Evolutionary conservation across 2,113 vertebrate species (phyloP), one percentile per base, ranked within the genome.

Genomic region (Ageneiosus marmoratus): DNA sequence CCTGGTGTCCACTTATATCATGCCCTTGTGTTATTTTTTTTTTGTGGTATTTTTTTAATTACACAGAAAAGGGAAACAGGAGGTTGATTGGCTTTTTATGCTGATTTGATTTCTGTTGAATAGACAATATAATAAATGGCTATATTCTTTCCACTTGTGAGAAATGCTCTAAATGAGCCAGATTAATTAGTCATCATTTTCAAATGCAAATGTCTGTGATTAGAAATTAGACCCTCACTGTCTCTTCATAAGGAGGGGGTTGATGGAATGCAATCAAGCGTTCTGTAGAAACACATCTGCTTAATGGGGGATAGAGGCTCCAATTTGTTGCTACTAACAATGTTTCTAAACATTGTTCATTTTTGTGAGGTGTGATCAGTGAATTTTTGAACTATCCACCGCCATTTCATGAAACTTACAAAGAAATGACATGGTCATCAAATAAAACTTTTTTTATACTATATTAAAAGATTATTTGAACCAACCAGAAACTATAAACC

Each of bases 111-210:
- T 72, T 56, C 51, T 77, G 75, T 86, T 76, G 67, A 67, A 48
- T 50, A 86, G 69, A 84, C 53, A 55, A 76, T 80, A 77, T 81
- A 80, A 83, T 80, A 86, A 74, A 86, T 75, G 29, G 69, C 67
- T 79, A 79, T 79, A 79, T 84, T 84, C 75, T 72, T 82, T 32
- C 60, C 46, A 69, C 51, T 82, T 78, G 56, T 65, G 51, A 79
- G 67, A 87, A 88, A 81, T 79, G 2, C 74, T 53, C 51, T 67
- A 70, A 83, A 82, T 82, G 62, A 84, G 29, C n/a, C 79, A 85
- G 78, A 85, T 84, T 81, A 84, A 86, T 88, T 86, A 86, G 84
- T 86, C 78, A 81, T 86, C 73, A 86, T 88, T 86, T 83, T 80
- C 84, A 63, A 67, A 81, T 85, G 87, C 87, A 81, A 86, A 84